These are phyloP conservation scores for Nannospalax galili DNA, from an alignment of 2,113 vertebrate genomes.

Conservation along the genomic window DNA sequence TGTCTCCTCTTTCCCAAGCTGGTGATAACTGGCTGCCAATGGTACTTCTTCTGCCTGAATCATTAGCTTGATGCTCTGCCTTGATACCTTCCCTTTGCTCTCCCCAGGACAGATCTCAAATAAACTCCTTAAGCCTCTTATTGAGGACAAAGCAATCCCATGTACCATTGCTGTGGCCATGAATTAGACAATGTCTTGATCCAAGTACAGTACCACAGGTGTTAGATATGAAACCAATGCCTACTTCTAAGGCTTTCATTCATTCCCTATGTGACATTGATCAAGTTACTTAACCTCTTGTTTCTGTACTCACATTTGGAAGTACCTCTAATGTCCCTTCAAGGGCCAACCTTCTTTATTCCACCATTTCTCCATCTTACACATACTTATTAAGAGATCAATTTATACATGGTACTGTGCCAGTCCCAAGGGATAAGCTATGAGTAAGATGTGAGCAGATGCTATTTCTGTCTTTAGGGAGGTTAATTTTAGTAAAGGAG, in stretches of 20 bases:
- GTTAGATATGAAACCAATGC: background rate
- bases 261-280: background rate
- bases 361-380: background rate
- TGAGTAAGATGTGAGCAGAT: slow-evolving; percentile 11
- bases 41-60: background rate
- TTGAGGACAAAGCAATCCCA: background rate
- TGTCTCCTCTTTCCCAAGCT: background rate
- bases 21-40: background rate
- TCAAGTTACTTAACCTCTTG: background rate
- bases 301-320: background rate
- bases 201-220: background rate
- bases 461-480: slow-evolving; percentile 8
- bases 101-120: background rate
- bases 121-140: background rate
- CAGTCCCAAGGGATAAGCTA: background rate
- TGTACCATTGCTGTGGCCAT: background rate
- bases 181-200: background rate
- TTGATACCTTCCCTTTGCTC: background rate
- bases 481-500: slow-evolving; percentile 1
- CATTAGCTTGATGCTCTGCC: background rate
- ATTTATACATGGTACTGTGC: background rate
- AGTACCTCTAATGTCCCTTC: background rate
- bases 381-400: background rate
- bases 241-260: background rate
- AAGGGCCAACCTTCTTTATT: background rate